phyloP scores from a whole-genome alignment of 92 coral and sea anemone species.

The Heliopora coerulea region DNA sequence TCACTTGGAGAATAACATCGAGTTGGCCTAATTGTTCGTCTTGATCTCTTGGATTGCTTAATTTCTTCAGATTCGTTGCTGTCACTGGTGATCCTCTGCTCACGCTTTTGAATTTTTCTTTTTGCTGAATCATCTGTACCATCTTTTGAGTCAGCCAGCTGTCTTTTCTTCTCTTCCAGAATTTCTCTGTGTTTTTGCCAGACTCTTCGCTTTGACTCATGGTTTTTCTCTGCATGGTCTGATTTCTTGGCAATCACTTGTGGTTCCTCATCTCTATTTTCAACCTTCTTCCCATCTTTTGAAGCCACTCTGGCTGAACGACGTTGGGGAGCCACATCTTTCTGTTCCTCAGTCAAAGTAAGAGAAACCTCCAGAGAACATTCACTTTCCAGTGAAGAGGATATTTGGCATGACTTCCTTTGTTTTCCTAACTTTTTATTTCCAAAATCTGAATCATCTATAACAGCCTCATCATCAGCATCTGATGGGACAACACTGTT shows the following conservation, averaged over 20 bases:
- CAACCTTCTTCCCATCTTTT: conserved; percentile 15
- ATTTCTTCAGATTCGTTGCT: conserved; percentile 46
- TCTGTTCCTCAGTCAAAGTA: conserved; percentile 12
- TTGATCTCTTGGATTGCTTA: conserved; percentile 63
- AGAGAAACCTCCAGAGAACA: background rate
- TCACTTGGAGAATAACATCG: conserved; percentile 90
- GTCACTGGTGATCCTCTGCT: conserved; percentile 27
- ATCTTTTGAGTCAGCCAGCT: background rate
- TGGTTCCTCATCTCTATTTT: background rate
- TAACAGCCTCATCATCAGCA: conserved; percentile 9
- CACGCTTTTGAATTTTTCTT: background rate
- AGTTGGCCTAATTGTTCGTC: conserved; percentile 72
- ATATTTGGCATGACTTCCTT: background rate
- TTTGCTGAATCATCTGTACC: background rate
- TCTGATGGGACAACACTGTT: background rate
- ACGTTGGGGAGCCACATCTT: conserved; percentile 12
- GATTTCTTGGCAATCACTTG: background rate
- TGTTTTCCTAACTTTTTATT: background rate
- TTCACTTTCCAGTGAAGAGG: conserved; percentile 14
- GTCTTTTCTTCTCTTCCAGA: background rate
- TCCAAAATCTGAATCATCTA: conserved; percentile 18
- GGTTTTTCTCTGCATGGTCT: conserved; percentile 30
- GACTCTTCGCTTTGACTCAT: conserved; percentile 32
- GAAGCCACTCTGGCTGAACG: conserved; percentile 41
- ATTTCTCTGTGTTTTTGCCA: background rate